phyloP scores from a whole-genome alignment of 2,888 invertebrate species.

The Arctia plantaginis region DNA sequence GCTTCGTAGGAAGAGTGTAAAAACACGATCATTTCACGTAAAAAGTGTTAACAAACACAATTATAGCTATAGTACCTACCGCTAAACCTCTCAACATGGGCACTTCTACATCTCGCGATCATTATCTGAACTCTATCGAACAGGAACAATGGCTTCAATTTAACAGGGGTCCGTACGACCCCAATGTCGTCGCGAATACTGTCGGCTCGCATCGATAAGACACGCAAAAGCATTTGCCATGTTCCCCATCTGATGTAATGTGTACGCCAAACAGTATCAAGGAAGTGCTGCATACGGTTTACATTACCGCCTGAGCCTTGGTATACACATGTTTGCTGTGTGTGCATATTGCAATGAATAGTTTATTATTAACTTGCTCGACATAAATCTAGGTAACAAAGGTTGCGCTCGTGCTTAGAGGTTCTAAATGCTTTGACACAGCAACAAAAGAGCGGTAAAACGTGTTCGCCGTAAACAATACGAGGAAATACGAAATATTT shows the following conservation, averaged over 20 bases:
- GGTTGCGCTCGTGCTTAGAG: constrained; percentile 46
- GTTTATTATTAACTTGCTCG: constrained; percentile 36
- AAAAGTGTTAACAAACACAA: constrained; percentile 39
- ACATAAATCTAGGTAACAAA: constrained; percentile 40
- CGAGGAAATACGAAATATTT: constrained; percentile 58
- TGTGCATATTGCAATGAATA: constrained; percentile 49
- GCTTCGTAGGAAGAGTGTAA: neutral
- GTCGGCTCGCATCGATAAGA: constrained; percentile 69
- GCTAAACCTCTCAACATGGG: constrained; percentile 53
- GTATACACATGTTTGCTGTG: constrained; percentile 20
- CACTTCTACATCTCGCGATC: constrained; percentile 56
- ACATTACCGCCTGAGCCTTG: constrained; percentile 26
- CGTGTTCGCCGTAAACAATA: constrained; percentile 63
- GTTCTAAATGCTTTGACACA: constrained; percentile 55
- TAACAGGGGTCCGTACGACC: constrained; percentile 65
- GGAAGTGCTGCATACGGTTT: constrained; percentile 27
- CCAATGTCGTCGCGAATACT: constrained; percentile 66
- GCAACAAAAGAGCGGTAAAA: constrained; percentile 63
- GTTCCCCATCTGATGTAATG: constrained; percentile 21
- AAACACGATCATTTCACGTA: constrained; percentile 9
- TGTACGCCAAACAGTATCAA: constrained; percentile 4
- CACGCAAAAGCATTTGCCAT: constrained; percentile 62
- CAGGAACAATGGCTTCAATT: constrained; percentile 74
- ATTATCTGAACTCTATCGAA: constrained; percentile 70
- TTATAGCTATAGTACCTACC: constrained; percentile 49